phyloP scores from a whole-genome alignment of 1,140 invertebrate genomes.

The Physella acuta region DNA sequence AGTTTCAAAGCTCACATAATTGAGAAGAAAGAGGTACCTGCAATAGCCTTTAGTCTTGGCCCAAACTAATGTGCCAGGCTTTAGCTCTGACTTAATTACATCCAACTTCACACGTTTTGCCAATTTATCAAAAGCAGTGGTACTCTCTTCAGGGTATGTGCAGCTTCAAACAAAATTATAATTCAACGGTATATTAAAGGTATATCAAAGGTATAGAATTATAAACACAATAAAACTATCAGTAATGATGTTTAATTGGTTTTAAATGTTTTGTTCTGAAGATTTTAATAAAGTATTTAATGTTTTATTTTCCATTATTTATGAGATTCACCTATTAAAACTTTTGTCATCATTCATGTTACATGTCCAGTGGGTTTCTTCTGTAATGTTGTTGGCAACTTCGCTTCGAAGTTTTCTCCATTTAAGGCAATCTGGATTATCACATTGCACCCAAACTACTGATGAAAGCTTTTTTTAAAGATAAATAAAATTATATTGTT shows the following conservation, averaged over 20 bases:
- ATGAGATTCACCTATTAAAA: constrained; percentile 36
- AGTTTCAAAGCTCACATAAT: no score
- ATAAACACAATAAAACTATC: no score
- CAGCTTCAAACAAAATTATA: no score
- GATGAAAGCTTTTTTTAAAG: constrained; percentile 38
- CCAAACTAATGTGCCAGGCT: constrained; percentile 42
- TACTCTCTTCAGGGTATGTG: constrained; percentile 35
- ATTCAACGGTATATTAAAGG: no score
- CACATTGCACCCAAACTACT: constrained; percentile 47
- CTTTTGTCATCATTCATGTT: constrained; percentile 38
- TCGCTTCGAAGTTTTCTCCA: constrained; percentile 37
- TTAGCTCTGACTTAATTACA: constrained; percentile 38
- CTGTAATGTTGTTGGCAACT: constrained; percentile 22
- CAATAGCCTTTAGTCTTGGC: constrained; percentile 50
- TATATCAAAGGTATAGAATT: no score
- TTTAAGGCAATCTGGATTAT: constrained; percentile 44
- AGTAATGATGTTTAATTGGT: no score
- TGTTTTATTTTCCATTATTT: no score
- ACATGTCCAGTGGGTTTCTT: constrained; percentile 43
- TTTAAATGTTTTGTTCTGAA: no score
- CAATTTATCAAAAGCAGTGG: constrained; percentile 37
- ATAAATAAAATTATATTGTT: no score
- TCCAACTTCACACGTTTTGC: constrained; percentile 36
- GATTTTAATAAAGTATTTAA: no score
- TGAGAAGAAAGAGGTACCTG: no score